Base-by-base conservation (phyloP, 92 coral and sea anemone species). In the Muricea muricata region DNA sequence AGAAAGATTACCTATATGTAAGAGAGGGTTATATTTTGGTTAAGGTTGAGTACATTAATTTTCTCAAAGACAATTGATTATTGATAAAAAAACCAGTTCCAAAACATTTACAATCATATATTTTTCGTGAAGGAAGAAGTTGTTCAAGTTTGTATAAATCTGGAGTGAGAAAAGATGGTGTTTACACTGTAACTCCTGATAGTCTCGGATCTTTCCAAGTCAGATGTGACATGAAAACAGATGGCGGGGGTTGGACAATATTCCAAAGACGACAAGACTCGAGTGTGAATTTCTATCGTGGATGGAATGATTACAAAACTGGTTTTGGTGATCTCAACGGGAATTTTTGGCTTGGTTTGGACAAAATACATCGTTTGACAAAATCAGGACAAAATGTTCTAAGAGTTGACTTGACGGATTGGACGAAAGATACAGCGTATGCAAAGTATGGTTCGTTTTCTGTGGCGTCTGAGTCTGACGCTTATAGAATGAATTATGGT, bases 231-330 rank as follows among this genome's bases (percentile, higher is more conserved):
- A 61, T 61, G 69, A 8, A 18, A 17, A 61, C 69, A 18, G 69
- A 18, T 11, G 69, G 69, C 3, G 69, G 69, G 3, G 69, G 69
- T 8, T 61, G 69, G 69, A 20, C 69, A 17, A 12, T 61, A 6
- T 11, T 61, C 32, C 69, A 61, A 24, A 61, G 69, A 61, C 1
- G 69, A 61, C 31, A 23, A 17, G 30, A 65, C 37, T 39, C 37
- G 31, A 65, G 72, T 65, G 72, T 65, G 13, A 10, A 29, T 65
- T 65, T 65, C 72, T 65, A 65, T 65, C 72, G 72, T 29, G 72
- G 2, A 4, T 65, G 72, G 72, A 4, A 24, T 8, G 37, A 29
- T 17, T 65, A 65, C 37, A 65, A 29, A 65, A 23, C 28, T 24
- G 37, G 72, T 15, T 65, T 65, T 65, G 72, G 72, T 23, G 72